phyloP scores from a whole-genome alignment of 2,888 invertebrate species.

The Athalia cordata region DNA sequence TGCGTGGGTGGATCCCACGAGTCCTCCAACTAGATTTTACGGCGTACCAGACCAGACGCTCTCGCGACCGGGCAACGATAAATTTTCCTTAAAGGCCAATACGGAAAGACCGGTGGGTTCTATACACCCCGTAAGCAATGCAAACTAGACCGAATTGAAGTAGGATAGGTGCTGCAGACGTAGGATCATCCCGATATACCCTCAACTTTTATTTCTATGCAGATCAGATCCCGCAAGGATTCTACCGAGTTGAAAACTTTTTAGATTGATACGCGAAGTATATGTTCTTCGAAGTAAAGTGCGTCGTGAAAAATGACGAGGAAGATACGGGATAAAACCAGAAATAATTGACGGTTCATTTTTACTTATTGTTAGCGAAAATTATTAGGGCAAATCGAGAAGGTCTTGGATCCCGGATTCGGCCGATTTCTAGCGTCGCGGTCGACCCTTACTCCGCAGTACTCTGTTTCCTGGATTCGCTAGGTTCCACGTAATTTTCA shows the following conservation, averaged over 20 bases:
- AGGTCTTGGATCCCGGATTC: conserved; percentile 10
- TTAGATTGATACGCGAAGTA: too few species aligned
- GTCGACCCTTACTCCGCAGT: too few species aligned
- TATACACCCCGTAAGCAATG: conserved; percentile 51
- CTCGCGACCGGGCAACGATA: conserved; percentile 51
- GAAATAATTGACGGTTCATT: background rate
- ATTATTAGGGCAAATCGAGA: conserved; percentile 8
- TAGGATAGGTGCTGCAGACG: background rate
- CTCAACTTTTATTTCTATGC: conserved; percentile 4
- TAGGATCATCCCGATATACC: conserved; percentile 5
- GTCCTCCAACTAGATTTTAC: conserved; percentile 44
- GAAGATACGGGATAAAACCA: background rate
- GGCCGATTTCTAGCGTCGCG: conserved; percentile 21
- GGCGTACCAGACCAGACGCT: conserved; percentile 41
- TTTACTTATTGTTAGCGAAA: background rate
- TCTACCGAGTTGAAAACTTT: background rate
- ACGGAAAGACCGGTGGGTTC: conserved; percentile 25
- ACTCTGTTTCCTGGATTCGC: conserved; percentile 35
- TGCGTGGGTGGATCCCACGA: conserved; percentile 35
- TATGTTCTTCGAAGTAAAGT: too few species aligned
- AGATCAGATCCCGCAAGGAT: conserved; percentile 12
- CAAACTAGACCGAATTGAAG: conserved; percentile 50
- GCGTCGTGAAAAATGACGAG: background rate
- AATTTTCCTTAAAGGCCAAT: conserved; percentile 53
- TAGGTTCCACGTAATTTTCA: conserved; percentile 23